Conservation (phyloP, 2,797 vertebrate species). For the Sebastes kiyomatsui region DNA sequence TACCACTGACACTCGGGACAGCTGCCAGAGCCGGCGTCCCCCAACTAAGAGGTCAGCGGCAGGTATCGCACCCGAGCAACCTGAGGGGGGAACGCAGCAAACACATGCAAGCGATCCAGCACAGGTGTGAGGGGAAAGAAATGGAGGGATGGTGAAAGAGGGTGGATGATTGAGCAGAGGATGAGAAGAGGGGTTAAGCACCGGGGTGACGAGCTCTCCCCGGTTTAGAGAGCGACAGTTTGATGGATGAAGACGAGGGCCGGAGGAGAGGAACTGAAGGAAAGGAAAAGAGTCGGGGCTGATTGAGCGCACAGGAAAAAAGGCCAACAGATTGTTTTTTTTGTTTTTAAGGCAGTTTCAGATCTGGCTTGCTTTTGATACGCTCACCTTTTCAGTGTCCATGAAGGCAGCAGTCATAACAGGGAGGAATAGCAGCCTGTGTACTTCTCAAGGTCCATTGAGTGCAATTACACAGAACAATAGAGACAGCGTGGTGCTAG, state of each 20-base stretch:
- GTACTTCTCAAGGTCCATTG: constrained; percentile 73
- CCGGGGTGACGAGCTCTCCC: constrained; percentile 66
- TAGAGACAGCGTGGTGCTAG: constrained; percentile 68
- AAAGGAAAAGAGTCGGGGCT: constrained; percentile 5
- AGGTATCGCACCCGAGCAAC: constrained; percentile 32
- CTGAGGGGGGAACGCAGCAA: constrained; percentile 20
- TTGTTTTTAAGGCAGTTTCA: background rate
- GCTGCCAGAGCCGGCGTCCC: constrained; percentile 15
- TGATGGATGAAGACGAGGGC: constrained; percentile 74
- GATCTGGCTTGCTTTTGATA: background rate
- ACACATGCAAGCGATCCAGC: constrained; percentile 7
- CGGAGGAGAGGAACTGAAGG: constrained; percentile 42
- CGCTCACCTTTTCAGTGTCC: background rate
- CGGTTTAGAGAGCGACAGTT: constrained; percentile 66
- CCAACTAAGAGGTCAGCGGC: constrained; percentile 41
- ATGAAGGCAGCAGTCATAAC: constrained; percentile 17
- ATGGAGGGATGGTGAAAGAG: constrained; percentile 1
- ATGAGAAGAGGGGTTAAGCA: constrained; percentile 74
- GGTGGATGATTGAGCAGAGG: constrained; percentile 58
- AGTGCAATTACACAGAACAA: constrained; percentile 81
- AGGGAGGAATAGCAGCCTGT: constrained; percentile 13
- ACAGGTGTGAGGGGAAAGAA: constrained; percentile 30
- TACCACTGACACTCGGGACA: constrained; percentile 16
- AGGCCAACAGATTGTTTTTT: background rate
- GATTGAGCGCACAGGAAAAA: constrained; percentile 16